Evolutionary conservation across 2,797 vertebrate species (phyloP).

Genomic region (Coendou prehensilis): DNA sequence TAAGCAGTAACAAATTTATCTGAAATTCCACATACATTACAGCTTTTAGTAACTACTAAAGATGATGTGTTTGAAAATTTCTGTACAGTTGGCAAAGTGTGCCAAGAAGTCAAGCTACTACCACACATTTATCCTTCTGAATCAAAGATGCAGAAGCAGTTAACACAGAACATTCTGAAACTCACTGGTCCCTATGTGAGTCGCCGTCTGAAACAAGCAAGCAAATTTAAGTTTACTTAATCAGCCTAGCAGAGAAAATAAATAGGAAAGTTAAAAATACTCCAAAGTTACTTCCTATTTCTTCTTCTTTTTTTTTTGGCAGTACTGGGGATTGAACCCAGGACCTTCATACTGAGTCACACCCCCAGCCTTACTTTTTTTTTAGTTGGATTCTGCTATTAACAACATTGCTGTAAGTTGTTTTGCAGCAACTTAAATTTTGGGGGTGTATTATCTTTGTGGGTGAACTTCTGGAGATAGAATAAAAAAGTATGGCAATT

Average conservation of each 20-base stretch:
- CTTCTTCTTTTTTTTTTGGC: background rate
- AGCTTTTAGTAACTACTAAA: background rate
- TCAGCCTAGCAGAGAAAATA: background rate
- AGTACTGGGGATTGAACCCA: background rate
- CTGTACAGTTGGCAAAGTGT: constrained; percentile 5
- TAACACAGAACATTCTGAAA: constrained; percentile 34
- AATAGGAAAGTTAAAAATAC: background rate
- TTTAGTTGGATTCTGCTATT: background rate
- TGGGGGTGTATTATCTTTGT: background rate
- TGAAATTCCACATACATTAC: background rate
- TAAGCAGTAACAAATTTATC: constrained; percentile 12
- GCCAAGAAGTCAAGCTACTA: background rate
- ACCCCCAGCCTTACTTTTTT: too few relatives aligned
- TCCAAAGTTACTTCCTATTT: background rate
- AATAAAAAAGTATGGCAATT: background rate
- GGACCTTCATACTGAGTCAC: too few relatives aligned
- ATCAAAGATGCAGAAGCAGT: background rate
- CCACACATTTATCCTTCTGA: background rate
- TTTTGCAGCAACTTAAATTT: constrained; percentile 15
- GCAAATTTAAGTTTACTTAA: constrained; percentile 21
- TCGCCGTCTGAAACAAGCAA: background rate
- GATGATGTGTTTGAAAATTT: background rate
- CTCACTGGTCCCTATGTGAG: background rate
- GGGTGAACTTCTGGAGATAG: background rate
- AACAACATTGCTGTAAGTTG: background rate